A percentile compares a stretch with the other conserved stretches of the same genome.
Evolutionary conservation across 2,113 vertebrate species (phyloP).

Genomic region (Phocoena phocoena): DNA sequence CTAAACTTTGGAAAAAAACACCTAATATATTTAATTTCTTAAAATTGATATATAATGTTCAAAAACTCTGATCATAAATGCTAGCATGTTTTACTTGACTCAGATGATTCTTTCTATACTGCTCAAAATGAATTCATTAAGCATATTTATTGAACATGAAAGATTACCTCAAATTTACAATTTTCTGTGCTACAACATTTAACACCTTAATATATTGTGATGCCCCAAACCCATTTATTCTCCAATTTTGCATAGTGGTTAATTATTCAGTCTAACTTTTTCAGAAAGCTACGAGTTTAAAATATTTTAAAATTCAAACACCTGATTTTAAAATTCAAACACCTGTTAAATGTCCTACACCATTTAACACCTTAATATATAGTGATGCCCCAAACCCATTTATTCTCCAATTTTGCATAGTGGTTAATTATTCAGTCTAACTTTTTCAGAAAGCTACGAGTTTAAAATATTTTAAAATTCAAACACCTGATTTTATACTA

Average conservation of each 20-base stretch:
- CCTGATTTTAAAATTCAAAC: neutral
- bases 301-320: neutral
- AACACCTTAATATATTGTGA: neutral
- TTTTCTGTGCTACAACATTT: neutral
- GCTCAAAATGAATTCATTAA: neutral
- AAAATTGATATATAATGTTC: neutral
- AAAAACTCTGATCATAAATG: neutral
- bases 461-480: constrained; percentile 11
- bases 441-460: neutral
- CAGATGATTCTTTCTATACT: neutral
- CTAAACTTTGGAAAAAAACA: neutral
- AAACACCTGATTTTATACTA: neutral
- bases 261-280: neutral
- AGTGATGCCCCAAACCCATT: neutral
- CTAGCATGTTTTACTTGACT: neutral
- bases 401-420: neutral
- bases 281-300: neutral
- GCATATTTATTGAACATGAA: neutral
- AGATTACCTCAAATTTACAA: neutral
- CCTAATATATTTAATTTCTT: neutral
- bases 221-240: neutral
- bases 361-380: neutral
- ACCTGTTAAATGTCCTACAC: neutral
- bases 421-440: neutral
- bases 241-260: neutral